Base-by-base conservation (phyloP, 2,113 vertebrate genomes). In the Mobula birostris region DNA sequence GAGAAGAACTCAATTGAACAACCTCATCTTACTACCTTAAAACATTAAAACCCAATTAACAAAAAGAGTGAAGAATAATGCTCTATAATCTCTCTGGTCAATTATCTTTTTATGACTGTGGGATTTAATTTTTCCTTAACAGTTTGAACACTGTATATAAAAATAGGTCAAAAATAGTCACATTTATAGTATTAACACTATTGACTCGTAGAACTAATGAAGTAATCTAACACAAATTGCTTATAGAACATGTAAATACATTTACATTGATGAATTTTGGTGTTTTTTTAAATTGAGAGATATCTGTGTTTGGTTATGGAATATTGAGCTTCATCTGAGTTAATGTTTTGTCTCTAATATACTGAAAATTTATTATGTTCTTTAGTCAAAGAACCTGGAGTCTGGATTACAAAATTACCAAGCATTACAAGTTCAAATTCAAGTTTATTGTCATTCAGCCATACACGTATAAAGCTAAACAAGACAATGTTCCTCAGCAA, bases 61-160 rank as follows among this genome's bases (percentile, higher is more conserved):
- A 90, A 90, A 90, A 48, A 32, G 66, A 63, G 85, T 8, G 29
- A 90, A 63, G 29, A 68, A n/a, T 90, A 68, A 66, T 66, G 19
- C 29, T 90, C 14, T 21, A 15, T 88, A 88, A 88, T 88, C 56
- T 29, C 27, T n/a, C 27, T 63, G 61, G n/a, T 63, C 85, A 32
- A 90, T 90, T 90, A 90, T 90, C 61, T 90, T 88, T 88, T 90
- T 61, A 90, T 90, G 7, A 29, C n/a, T 66, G 29, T 36, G 61
- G 61, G 85, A 63, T 90, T 90, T 90, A 66, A 90, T 90, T 66
- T 48, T 90, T 90, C 85, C 85, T 32, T 32, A 90, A 90, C 85
- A 66, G 85, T 63, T 58, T n/a, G 29, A 63, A 88, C 5, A n/a
- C 11, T n/a, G 12, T 5, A 66, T 88, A 63, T 61, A 80, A 66